Evolutionary conservation across 2,888 invertebrate species (phyloP).

Genomic region (Limnephilus marmoratus): DNA sequence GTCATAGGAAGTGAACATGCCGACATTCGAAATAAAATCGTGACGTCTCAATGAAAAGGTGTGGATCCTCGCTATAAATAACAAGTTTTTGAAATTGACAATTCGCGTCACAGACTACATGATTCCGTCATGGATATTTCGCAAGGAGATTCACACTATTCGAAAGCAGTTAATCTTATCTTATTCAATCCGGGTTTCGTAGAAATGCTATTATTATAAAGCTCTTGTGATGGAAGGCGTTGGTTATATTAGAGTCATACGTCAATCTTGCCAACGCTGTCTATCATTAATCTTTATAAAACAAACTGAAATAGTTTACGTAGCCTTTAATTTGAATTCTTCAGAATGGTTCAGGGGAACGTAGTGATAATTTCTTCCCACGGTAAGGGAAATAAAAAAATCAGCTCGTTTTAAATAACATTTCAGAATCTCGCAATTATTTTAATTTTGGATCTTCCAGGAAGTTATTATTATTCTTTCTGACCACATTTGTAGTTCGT

Average conservation of each 20-base stretch:
- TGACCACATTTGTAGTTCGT: neutral
- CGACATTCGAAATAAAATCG: neutral
- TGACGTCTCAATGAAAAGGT: neutral
- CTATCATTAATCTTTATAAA: neutral
- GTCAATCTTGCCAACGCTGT: neutral
- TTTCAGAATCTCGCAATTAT: neutral
- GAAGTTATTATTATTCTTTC: neutral
- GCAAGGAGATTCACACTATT: neutral
- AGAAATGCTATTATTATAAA: neutral
- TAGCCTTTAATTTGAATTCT: neutral
- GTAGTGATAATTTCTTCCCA: neutral
- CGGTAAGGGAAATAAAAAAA: neutral
- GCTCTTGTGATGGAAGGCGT: neutral
- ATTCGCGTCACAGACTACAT: slow-evolving; percentile 13
- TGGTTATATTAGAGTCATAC: neutral
- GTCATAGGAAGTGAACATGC: neutral
- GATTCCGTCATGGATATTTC: neutral
- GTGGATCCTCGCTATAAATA: neutral
- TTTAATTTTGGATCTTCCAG: neutral
- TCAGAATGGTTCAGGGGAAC: neutral
- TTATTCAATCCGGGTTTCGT: neutral
- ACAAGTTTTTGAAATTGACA: neutral
- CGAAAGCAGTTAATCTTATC: neutral
- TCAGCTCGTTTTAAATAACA: neutral
- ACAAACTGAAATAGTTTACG: neutral